Conservation (phyloP, 2,797 vertebrate genomes). For the Macroramphosus scolopax region DNA sequence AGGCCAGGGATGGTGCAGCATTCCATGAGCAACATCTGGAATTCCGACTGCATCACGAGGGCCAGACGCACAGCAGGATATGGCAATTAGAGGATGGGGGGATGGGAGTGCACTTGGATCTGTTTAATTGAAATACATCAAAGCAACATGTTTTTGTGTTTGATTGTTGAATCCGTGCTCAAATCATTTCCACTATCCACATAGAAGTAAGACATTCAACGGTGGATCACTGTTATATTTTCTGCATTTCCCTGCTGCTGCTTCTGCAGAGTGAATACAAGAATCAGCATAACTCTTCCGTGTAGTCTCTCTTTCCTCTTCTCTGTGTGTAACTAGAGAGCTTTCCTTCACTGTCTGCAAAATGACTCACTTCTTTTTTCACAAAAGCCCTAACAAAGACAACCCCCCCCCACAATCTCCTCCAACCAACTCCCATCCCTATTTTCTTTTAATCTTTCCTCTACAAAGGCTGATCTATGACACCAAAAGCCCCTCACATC, state of each 20-base stretch:
- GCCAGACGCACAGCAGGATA: constrained; percentile 53
- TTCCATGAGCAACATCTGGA: constrained; percentile 82
- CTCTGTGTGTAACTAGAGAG: constrained; percentile 65
- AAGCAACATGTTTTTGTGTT: background rate
- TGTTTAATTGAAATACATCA: background rate
- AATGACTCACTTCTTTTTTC: constrained; percentile 63
- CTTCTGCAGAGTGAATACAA: constrained; percentile 69
- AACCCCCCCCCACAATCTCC: constrained; percentile 36
- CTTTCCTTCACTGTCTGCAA: constrained; percentile 66
- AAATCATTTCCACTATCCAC: constrained; percentile 2
- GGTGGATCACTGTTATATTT: constrained; percentile 29
- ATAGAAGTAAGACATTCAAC: constrained; percentile 22
- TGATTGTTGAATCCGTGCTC: constrained; percentile 4
- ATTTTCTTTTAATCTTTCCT: constrained; percentile 17
- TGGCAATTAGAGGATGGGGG: constrained; percentile 3
- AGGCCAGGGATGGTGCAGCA: constrained; percentile 74
- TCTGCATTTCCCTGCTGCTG: constrained; percentile 70
- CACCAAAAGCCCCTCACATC: background rate
- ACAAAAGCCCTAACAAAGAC: constrained; percentile 62
- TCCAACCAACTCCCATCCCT: constrained; percentile 19
- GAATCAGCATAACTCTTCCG: constrained; percentile 69
- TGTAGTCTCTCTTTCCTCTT: constrained; percentile 46
- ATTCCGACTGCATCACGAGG: constrained; percentile 72
- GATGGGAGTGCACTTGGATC: background rate
- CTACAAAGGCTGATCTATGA: constrained; percentile 3